A percentile compares a stretch with the other conserved stretches of the same genome.
Conservation (phyloP, 2,888 invertebrate genomes). For the Willowsia nigromaculata region DNA sequence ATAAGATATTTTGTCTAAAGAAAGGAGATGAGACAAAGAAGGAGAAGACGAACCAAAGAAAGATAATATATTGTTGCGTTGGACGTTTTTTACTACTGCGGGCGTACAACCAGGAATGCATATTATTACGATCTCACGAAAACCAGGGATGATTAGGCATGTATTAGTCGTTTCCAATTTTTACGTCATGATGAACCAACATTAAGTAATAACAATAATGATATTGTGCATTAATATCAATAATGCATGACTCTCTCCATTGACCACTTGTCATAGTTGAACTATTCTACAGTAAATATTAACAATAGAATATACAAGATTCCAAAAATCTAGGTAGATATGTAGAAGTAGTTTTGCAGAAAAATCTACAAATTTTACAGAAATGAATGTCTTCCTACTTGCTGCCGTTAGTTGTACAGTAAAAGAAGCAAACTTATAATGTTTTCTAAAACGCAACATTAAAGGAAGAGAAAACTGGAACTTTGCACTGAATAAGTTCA, state of each 20-base stretch:
- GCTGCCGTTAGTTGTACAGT: too few relatives aligned
- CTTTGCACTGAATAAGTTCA: constrained; percentile 52
- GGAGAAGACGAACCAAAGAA: background rate
- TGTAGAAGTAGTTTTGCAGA: too few relatives aligned
- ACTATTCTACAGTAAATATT: too few relatives aligned
- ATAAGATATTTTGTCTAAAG: constrained; percentile 55
- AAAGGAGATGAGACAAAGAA: constrained; percentile 21
- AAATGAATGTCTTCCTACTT: background rate
- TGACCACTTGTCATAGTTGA: too few relatives aligned
- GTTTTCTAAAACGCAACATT: background rate
- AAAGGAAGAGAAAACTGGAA: background rate
- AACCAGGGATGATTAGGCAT: background rate
- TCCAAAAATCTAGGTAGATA: too few relatives aligned
- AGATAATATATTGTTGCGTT: constrained; percentile 5
- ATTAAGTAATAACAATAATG: background rate
- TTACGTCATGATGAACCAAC: background rate
- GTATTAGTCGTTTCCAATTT: background rate
- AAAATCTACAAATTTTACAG: too few relatives aligned
- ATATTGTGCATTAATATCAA: too few relatives aligned
- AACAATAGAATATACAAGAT: too few relatives aligned
- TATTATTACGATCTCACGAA: background rate
- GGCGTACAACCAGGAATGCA: constrained; percentile 23
- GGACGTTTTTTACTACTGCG: constrained; percentile 50
- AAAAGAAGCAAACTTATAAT: too few relatives aligned
- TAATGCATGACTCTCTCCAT: too few relatives aligned